Percentiles rank a stretch among this genome's conserved stretches.
phyloP scores from a whole-genome alignment of 1,140 invertebrate genomes.

The Diprion similis region DNA sequence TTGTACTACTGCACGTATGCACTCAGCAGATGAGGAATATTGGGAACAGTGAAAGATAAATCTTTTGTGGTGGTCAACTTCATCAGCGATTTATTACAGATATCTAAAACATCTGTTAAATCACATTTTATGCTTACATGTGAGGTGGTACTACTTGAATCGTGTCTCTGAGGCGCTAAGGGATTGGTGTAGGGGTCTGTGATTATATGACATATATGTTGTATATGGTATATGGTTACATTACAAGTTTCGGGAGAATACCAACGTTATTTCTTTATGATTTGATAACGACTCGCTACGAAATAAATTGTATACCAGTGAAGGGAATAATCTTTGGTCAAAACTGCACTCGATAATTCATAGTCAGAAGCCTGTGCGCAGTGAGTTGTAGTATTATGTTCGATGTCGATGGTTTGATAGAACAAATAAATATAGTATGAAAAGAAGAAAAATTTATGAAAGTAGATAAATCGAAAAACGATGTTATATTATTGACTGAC shows the following conservation, averaged over 20 bases:
- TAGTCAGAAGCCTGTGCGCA: background rate
- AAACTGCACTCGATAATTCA: background rate
- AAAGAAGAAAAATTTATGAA: background rate
- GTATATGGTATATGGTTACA: background rate
- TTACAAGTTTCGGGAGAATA: background rate
- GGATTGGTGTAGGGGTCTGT: background rate
- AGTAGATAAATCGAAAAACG: background rate
- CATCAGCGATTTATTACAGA: conserved; percentile 11
- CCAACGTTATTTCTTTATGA: background rate
- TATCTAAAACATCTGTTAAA: conserved; percentile 11
- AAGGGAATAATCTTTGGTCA: conserved; percentile 1
- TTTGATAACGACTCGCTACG: background rate
- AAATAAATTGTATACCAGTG: background rate
- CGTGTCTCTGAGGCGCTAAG: conserved; percentile 6
- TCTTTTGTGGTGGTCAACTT: conserved; percentile 21
- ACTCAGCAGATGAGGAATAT: conserved; percentile 35
- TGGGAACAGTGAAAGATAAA: conserved; percentile 24
- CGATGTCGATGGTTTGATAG: background rate
- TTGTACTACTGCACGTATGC: conserved; percentile 42
- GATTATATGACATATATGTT: background rate
- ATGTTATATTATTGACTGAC: conserved; percentile 40
- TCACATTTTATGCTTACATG: conserved; percentile 14
- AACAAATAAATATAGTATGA: too few relatives aligned
- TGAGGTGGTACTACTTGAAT: conserved; percentile 19
- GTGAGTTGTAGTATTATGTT: background rate